Base-by-base conservation (phyloP, 2,113 vertebrate genomes). In the Protobothrops mucrosquamatus region DNA sequence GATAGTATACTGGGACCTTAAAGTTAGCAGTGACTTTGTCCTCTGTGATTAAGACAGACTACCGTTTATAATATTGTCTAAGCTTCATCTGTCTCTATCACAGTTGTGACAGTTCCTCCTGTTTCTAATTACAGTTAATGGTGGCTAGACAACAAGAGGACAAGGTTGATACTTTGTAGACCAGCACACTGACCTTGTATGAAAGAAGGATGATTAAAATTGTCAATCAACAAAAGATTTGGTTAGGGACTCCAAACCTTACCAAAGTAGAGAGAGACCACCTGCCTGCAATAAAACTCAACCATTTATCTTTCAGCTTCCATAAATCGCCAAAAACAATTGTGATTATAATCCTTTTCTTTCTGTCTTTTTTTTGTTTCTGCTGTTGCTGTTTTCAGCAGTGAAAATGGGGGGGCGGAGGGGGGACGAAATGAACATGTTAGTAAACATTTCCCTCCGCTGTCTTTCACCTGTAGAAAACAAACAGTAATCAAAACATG, bases 81-180 rank as follows among this genome's bases (percentile, higher is more conserved):
- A 18, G 0, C 89, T 86, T 93, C 91, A 93, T 91, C 93, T 90
- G n/a, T 88, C 94, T 96, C 92, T 94, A 74, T 95, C 95, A 92
- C 51, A 55, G 15, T 43, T 29, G 59, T 94, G 94, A 94, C 92
- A 94, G 93, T 57, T 92, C 81, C 94, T 95, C 51, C 74, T 34
- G 94, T 94, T 91, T 89, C 59, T 95, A 94, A 93, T 93, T 95
- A 92, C 24, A 55, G 29, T 85, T 95, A 95, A 90, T 4, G 4
- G 93, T 39, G 34, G 39, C 43, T 94, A 64, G 94, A 39, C n/a
- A 93, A 95, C 86, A 9, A 0, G 8, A 94, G 54, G 86, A 95
- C 89, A 51, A 89, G 23, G 90, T 56, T 89, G 57, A 20, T 89
- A 94, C 74, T 91, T 81, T 95, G 18, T 5, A 93, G 43, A 20